These are phyloP conservation scores for Heteromormyrus szaboi DNA, from an alignment of 2,797 vertebrate species.

Conservation along the genomic window DNA sequence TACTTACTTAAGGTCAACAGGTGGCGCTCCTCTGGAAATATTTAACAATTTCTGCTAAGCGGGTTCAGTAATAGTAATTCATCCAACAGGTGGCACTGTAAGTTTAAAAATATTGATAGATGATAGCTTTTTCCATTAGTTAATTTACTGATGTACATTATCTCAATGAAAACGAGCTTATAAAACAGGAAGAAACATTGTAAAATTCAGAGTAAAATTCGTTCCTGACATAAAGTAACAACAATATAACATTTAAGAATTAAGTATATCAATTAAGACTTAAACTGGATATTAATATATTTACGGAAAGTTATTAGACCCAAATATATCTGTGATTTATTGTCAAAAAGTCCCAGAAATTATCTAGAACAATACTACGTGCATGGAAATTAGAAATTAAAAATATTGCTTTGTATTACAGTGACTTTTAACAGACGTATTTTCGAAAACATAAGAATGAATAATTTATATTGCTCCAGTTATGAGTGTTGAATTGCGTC, in stretches of 20 bases:
- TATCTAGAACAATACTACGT: neutral
- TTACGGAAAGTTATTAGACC: neutral
- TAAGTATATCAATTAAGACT: neutral
- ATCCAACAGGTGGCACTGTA: constrained; percentile 70
- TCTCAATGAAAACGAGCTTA: neutral
- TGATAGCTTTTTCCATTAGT: neutral
- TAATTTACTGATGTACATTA: neutral
- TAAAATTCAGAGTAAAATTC: neutral
- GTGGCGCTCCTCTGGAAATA: constrained; percentile 9
- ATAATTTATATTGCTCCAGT: neutral
- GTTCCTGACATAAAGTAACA: neutral
- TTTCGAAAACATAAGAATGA: neutral
- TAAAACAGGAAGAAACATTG: neutral
- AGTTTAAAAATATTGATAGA: constrained; percentile 35
- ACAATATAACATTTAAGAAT: neutral
- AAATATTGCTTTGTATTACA: neutral
- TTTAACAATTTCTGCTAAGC: neutral
- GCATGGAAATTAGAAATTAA: neutral
- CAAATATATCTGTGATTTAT: neutral
- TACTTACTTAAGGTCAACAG: constrained; percentile 1
- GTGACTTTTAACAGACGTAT: neutral
- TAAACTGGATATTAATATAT: neutral
- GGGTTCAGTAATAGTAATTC: constrained; percentile 29
- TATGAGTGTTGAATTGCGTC: neutral
- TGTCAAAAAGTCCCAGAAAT: neutral